Percentiles rank a stretch among this genome's conserved stretches.
phyloP scores from a whole-genome alignment of 2,113 vertebrate species.

The Synodontis membranacea region DNA sequence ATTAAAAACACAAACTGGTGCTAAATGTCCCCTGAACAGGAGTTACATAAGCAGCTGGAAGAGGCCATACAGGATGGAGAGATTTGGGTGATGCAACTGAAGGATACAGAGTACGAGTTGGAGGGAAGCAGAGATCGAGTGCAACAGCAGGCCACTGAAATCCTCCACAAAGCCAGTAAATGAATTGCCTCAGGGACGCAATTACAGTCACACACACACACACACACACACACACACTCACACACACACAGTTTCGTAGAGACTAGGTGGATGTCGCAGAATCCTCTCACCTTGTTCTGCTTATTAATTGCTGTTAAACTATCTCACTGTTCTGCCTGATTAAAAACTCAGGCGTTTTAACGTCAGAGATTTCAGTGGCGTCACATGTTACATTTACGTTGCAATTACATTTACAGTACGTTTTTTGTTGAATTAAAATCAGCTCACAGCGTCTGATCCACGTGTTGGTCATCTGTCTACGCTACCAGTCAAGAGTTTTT shows the following conservation, averaged over 20 bases:
- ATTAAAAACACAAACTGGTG: neutral
- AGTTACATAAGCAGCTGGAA: slow-evolving; percentile 93
- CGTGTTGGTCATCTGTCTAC: too few species aligned
- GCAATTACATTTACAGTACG: neutral
- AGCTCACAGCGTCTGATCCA: neutral
- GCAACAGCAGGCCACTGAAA: slow-evolving; percentile 92
- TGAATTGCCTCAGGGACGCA: slow-evolving; percentile 39
- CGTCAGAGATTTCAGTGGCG: neutral
- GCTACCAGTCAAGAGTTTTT: too few species aligned
- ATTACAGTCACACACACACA: slow-evolving; percentile 19
- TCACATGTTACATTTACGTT: neutral
- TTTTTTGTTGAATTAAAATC: neutral
- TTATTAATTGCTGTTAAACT: slow-evolving; percentile 17
- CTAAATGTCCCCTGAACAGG: slow-evolving; percentile 65
- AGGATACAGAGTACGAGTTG: slow-evolving; percentile 92
- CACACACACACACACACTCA: neutral
- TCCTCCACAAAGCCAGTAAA: slow-evolving; percentile 65
- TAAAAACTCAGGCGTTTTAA: neutral
- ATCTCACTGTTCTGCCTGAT: neutral
- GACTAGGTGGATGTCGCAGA: slow-evolving; percentile 5
- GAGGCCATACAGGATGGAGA: slow-evolving; percentile 90
- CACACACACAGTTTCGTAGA: neutral
- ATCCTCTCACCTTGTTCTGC: slow-evolving; percentile 9
- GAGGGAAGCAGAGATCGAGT: slow-evolving; percentile 87
- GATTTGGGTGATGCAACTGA: slow-evolving; percentile 91